Conservation (phyloP, 2,797 vertebrate genomes). For the Coendou prehensilis region DNA sequence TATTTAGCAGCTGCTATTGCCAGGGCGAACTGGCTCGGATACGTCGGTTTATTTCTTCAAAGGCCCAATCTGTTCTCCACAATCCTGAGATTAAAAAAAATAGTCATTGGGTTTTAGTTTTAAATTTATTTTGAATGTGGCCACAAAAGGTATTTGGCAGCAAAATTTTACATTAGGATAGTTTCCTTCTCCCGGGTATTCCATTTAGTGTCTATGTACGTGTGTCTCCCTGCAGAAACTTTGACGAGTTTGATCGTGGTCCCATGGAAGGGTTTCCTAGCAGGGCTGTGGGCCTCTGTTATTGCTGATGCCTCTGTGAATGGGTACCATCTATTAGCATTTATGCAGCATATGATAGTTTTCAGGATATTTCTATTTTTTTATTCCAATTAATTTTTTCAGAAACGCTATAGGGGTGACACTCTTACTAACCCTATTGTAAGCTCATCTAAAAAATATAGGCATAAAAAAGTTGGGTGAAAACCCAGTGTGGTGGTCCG, state of each 20-base stretch:
- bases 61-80: background rate
- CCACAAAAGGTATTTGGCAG: conserved; percentile 38
- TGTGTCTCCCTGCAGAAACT: background rate
- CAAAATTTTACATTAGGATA: background rate
- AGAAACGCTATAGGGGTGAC: background rate
- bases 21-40: background rate
- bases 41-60: background rate
- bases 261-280: background rate
- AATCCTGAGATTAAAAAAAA: background rate
- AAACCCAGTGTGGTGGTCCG: background rate
- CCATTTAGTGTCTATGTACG: background rate
- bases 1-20: background rate
- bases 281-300: background rate
- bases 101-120: background rate
- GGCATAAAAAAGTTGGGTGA: background rate
- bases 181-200: conserved; percentile 30
- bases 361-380: conserved; percentile 30
- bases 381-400: background rate
- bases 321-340: background rate
- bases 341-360: background rate
- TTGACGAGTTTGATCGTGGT: background rate
- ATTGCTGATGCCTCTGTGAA: background rate
- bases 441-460: background rate
- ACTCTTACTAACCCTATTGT: background rate
- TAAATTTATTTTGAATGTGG: conserved; percentile 34